These are phyloP conservation scores for Leguminivora glycinivorella DNA, from an alignment of 1,140 invertebrate genomes.

Conservation along the genomic window DNA sequence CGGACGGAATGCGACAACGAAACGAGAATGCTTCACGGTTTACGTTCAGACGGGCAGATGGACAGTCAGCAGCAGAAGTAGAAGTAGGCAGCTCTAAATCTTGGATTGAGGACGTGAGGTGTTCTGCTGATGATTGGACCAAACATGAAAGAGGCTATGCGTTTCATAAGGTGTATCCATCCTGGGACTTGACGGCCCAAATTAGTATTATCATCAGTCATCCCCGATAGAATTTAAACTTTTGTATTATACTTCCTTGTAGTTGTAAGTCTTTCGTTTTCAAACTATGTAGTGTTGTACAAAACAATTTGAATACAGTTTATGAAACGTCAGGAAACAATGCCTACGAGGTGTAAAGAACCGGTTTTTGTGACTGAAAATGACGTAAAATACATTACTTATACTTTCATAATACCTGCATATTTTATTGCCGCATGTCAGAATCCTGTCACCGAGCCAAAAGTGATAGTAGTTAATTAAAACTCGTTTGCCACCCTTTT, in stretches of 20 bases:
- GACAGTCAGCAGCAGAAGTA: neutral
- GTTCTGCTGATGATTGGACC: conserved; percentile 21
- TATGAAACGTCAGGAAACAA: conserved; percentile 68
- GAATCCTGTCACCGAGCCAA: neutral
- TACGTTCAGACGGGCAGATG: conserved; percentile 10
- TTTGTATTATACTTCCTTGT: conserved; percentile 75
- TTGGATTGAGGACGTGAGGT: no score
- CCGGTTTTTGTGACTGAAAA: conserved; percentile 61
- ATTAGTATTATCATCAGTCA: conserved; percentile 37
- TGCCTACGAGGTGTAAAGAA: conserved; percentile 57
- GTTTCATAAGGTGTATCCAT: conserved; percentile 68
- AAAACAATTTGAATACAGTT: conserved; percentile 58
- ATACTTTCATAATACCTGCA: conserved; percentile 36
- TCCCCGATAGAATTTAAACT: conserved; percentile 47
- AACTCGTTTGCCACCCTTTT: conserved; percentile 27
- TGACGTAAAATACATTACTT: conserved; percentile 54
- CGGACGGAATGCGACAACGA: conserved; percentile 59
- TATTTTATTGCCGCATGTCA: conserved; percentile 20
- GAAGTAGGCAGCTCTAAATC: neutral
- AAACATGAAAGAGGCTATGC: conserved; percentile 51
- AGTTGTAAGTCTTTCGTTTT: conserved; percentile 64
- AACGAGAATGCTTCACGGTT: conserved; percentile 50
- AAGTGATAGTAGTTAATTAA: conserved; percentile 22
- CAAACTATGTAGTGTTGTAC: conserved; percentile 44
- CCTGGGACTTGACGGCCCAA: conserved; percentile 60